Evolutionary conservation across 2,797 vertebrate genomes (phyloP).

Genomic region (Microctenopoma lineatum): DNA sequence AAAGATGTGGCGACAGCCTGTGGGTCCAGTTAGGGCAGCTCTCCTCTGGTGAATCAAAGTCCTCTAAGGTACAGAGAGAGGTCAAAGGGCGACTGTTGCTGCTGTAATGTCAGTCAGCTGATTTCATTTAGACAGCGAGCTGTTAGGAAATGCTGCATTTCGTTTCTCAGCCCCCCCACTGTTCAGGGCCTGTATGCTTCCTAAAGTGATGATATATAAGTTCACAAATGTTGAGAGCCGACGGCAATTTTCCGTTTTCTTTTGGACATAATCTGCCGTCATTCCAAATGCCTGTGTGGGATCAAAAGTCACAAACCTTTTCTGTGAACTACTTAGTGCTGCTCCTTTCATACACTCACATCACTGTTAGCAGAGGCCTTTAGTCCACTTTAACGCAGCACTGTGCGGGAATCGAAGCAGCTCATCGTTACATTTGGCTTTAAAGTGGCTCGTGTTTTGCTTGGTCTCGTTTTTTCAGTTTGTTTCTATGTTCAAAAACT

Average conservation of each 20-base stretch:
- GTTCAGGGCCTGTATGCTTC: not conserved
- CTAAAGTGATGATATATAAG: not conserved
- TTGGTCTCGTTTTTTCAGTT: conserved; percentile 26
- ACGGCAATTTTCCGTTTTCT: not conserved
- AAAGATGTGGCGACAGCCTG: not conserved
- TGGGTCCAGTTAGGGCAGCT: conserved; percentile 11
- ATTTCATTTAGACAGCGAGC: not conserved
- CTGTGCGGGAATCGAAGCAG: conserved; percentile 21
- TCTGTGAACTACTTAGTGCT: conserved; percentile 16
- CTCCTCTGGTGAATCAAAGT: not conserved
- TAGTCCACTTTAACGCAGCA: not conserved
- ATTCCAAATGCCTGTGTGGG: not conserved
- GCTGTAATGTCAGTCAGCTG: not conserved
- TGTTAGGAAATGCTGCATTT: conserved; percentile 1
- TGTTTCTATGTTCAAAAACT: conserved; percentile 50
- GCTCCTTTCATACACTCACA: conserved; percentile 3
- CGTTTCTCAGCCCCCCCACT: not conserved
- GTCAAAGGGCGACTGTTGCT: conserved; percentile 18
- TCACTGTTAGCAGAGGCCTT: conserved; percentile 22
- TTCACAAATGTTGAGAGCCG: conserved; percentile 1
- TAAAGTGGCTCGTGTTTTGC: conserved; percentile 41
- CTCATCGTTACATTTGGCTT: conserved; percentile 47
- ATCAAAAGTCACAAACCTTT: not conserved
- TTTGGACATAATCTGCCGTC: not conserved
- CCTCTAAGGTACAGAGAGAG: not conserved